Base-by-base conservation (phyloP, 1,140 invertebrate genomes). In the Colletes gigas region DNA sequence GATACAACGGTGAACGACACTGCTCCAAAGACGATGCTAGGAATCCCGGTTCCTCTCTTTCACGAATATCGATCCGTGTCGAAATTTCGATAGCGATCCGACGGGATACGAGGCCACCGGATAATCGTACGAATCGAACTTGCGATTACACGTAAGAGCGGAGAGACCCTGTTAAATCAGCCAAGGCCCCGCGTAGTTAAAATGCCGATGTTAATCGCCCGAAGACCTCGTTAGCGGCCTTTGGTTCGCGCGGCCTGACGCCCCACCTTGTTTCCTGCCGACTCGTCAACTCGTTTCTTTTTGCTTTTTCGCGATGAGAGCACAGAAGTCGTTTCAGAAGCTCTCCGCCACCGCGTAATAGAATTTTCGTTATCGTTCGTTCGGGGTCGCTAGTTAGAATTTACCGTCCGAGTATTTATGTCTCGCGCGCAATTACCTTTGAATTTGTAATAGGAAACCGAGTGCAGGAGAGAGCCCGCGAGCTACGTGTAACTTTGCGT, bases 131-230 rank as follows among this genome's bases (percentile, higher is more conserved):
- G 6, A 30, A 47, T 39, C 60, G 60, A 63, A 19, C 60, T n/a
- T 62, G 66, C 65, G 82, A 87, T 86, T 86, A 82, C 82, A 85
- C 85, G 78, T 87, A 84, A 47, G 9, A 6, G 9, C 3, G 44
- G 44, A 47, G 6, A 9, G 75, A 60, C 47, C 70, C 85, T 78
- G 82, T 87, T 87, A 83, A 87, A 87, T 87, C 85, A 84, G 86
- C 81, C 67, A 72, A 62, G 82, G 66, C 21, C 60, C 73, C 60
- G 68, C 85, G 84, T 83, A 86, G 85, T 88, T 88, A 88, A 88
- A 88, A 88, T 87, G 69, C 86, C 85, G 83, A 88, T 88, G 85
- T 87, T 87, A 88, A 88, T 88, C 86, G 85, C 65, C 72, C 78
- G 59, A 72, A 84, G 82, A 78, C 72, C 85, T 88, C 86, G 86